Evolutionary conservation across 2,113 vertebrate species (phyloP).

Genomic region (Nettapus auritus): DNA sequence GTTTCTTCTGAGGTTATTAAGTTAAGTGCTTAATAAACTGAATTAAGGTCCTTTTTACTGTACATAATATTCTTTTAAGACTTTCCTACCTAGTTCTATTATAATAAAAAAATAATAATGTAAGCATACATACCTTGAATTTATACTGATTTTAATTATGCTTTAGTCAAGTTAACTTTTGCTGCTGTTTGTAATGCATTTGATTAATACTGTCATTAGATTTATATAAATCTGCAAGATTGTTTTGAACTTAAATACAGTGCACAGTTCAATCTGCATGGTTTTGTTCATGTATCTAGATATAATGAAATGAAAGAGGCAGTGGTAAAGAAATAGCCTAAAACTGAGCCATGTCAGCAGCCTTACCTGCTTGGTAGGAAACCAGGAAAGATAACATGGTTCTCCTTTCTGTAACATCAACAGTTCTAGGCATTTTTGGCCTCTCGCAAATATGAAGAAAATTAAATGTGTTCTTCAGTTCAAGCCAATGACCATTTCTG

Average conservation of each 20-base stretch:
- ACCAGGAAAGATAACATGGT: background rate
- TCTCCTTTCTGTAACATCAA: background rate
- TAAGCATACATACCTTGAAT: background rate
- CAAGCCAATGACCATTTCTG: background rate
- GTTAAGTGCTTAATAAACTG: background rate
- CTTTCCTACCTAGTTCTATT: background rate
- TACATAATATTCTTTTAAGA: background rate
- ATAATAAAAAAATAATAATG: background rate
- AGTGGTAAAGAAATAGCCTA: background rate
- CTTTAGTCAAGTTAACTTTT: background rate
- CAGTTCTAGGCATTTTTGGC: background rate
- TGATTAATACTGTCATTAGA: background rate
- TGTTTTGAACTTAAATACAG: background rate
- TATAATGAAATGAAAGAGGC: background rate
- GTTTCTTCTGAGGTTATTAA: conserved; percentile 6
- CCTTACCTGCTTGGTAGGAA: background rate
- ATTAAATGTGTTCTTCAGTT: background rate
- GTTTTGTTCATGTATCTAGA: background rate
- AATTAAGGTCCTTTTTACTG: background rate
- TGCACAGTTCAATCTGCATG: background rate
- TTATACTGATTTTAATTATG: background rate
- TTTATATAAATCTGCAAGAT: background rate
- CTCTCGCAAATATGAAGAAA: background rate
- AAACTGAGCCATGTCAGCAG: background rate
- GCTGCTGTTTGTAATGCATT: background rate